Conservation (phyloP, 2,113 vertebrate genomes). For the Anser cygnoides region DNA sequence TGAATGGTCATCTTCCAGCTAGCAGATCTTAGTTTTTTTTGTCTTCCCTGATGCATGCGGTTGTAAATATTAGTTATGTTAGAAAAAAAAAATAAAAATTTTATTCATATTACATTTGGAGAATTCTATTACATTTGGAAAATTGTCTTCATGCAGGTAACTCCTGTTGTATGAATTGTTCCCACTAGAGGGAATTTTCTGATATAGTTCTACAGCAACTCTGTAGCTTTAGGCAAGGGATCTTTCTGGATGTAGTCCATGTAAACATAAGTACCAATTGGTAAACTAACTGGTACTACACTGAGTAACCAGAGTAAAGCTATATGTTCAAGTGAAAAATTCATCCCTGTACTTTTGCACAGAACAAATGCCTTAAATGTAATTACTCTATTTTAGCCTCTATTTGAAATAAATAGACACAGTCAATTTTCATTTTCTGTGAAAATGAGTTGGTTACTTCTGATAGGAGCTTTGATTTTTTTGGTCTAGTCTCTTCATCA, state of each 20-base stretch:
- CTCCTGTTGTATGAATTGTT: not conserved
- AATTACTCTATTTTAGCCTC: not conserved
- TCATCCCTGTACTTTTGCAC: not conserved
- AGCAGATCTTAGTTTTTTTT: not conserved
- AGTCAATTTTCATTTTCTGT: not conserved
- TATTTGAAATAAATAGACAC: not conserved
- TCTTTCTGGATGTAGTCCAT: not conserved
- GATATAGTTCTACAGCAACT: not conserved
- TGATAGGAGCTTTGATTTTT: not conserved
- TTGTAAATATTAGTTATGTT: not conserved
- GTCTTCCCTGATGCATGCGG: not conserved
- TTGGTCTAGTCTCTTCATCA: not conserved
- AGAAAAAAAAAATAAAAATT: not conserved
- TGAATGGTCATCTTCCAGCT: not conserved
- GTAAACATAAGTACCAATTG: not conserved
- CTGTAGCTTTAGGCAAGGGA: not conserved
- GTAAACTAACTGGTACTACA: not conserved
- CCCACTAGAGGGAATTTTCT: slow-evolving; percentile 1
- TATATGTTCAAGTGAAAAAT: not conserved
- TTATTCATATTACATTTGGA: too few relatives aligned
- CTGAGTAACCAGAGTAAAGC: not conserved
- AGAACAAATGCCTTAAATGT: not conserved
- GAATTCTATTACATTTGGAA: too few relatives aligned
- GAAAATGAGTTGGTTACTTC: not conserved
- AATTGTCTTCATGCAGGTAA: not conserved